Evolutionary conservation across 2,888 invertebrate species (phyloP), one percentile per base, ranked within the genome.

Genomic region (Elegia similella): DNA sequence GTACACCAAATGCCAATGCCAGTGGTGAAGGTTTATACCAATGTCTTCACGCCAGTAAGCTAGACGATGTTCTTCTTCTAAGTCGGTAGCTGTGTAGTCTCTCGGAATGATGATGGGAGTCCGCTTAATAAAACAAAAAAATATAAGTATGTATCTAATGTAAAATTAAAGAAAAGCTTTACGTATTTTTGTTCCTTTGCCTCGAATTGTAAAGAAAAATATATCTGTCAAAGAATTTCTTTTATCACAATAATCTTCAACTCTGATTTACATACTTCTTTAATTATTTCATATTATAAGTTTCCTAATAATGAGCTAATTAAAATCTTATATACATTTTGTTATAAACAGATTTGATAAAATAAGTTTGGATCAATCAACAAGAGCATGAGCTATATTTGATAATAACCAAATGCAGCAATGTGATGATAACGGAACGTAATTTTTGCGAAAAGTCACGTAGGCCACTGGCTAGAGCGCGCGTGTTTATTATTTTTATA

Each of bases 21-120:
- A 96, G 73, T 96, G 96, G 76, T 96, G 96, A 38, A 95, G 92
- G 81, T 96, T 96, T 60, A 96, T 86, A n/a, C 95, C 95, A 43
- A 95, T 82, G 75, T 97, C 97, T 84, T 97, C 97, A 3, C 97
- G 93, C 90, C 95, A 97, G 76, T 97, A 97, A 1, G 96, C 95
- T 61, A 96, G 75, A 7, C 95, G 93, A 74, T 97, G 96, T 72
- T 97, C 97, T 42, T 94, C 93, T 69, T 97, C 96, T 38, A 95
- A 89, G 78, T 96, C 95, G 0, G 95, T 95, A 1, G 96, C 97
- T 0, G 97, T 95, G 73, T 94, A 96, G 77, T 96, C 95, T 59
- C 92, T 84, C 0, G 96, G 95, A 62, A 96, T 95, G 61, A 94
- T 94, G 59, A 96, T 94, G 0, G 95, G 93, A 46, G 80, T 81